Conservation (phyloP, 2,113 vertebrate species). For the Oxyruncus cristatus region DNA sequence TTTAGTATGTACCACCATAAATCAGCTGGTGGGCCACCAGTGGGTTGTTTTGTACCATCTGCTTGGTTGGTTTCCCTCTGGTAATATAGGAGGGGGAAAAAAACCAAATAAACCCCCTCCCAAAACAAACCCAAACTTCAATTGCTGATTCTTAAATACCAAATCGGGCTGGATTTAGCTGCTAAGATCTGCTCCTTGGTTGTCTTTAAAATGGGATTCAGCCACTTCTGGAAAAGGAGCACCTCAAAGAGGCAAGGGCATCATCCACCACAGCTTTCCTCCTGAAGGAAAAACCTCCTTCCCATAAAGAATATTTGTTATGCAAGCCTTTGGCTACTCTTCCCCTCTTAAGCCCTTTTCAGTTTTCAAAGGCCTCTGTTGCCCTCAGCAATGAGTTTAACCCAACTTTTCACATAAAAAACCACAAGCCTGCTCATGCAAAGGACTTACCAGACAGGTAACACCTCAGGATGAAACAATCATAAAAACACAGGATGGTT, state of each 20-base stretch:
- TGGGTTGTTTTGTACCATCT: background rate
- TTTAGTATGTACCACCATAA: background rate
- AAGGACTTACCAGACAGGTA: background rate
- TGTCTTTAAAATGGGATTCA: background rate
- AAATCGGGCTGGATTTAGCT: background rate
- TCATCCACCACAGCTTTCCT: background rate
- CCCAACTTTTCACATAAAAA: background rate
- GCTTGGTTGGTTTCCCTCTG: background rate
- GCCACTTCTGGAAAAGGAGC: background rate
- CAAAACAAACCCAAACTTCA: background rate
- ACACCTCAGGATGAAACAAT: background rate
- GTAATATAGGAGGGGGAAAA: rapidly evolving
- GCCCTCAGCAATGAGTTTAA: background rate
- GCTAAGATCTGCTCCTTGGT: background rate
- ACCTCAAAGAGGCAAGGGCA: background rate
- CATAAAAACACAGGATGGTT: background rate
- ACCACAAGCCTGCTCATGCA: background rate
- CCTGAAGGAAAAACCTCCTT: background rate
- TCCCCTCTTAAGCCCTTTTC: background rate
- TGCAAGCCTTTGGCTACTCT: background rate
- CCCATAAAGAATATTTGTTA: background rate
- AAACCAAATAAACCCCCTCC: background rate
- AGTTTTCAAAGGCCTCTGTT: background rate
- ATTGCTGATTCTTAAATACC: background rate
- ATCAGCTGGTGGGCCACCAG: background rate